These are phyloP conservation scores for Macropis europaea DNA, from an alignment of 2,888 invertebrate species.

Conservation along the genomic window DNA sequence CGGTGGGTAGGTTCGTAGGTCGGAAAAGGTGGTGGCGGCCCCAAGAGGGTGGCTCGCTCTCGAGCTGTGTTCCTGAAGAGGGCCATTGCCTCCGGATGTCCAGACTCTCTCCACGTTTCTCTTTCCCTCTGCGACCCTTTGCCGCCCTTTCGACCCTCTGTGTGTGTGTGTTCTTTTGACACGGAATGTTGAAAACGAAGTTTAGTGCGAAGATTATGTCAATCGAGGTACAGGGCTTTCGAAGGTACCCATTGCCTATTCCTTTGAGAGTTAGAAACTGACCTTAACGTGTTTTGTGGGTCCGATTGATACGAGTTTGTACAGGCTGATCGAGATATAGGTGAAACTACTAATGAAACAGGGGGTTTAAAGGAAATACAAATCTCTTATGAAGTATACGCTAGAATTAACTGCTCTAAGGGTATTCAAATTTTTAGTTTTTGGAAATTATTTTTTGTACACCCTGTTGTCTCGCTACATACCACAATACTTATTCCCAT, in stretches of 20 bases:
- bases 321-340: too few relatives aligned
- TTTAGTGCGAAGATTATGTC: conserved; percentile 36
- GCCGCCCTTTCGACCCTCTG: background rate
- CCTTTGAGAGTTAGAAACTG: background rate
- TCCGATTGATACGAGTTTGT: background rate
- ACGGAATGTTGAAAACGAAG: conserved; percentile 28
- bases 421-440: too few relatives aligned
- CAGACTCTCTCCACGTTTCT: conserved; percentile 45
- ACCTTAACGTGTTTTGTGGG: background rate
- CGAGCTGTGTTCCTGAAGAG: conserved; percentile 54
- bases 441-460: too few relatives aligned
- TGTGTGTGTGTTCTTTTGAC: conserved; percentile 26
- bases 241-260: background rate
- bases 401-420: too few relatives aligned
- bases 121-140: background rate
- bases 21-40: conserved; percentile 54
- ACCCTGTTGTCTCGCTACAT: too few relatives aligned
- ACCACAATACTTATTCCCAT: too few relatives aligned
- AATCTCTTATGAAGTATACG: too few relatives aligned
- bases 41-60: conserved; percentile 61
- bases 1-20: conserved; percentile 52
- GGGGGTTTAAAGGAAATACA: too few relatives aligned
- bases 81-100: conserved; percentile 57
- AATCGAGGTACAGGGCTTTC: conserved; percentile 3
- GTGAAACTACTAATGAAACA: background rate